Evolutionary conservation across 2,113 vertebrate species (phyloP), one percentile per base, ranked within the genome.

Genomic region (Passer montanus): DNA sequence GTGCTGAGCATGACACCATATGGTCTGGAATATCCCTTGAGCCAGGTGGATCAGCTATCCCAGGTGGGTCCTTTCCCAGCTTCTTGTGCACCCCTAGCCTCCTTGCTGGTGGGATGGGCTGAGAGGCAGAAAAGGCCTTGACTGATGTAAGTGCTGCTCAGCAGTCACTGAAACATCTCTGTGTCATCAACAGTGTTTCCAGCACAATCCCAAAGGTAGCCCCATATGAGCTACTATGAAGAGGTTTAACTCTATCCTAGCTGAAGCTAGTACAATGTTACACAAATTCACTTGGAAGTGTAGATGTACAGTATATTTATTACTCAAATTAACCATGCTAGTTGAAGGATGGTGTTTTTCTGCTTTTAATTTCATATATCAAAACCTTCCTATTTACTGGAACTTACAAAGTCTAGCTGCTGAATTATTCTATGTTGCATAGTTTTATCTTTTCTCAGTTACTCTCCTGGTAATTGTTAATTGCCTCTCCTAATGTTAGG

Each of bases 101-200:
- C n/a, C 53, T 59, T 19, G 16, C 9, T 60, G 46, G 28, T 60
- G 53, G 60, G 33, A 16, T 21, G 53, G 69, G 33, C 6, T 41
- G 46, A 62, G 46, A 75, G 20, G 14, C 46, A 68, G 53, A 30
- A 62, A 68, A 69, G 26, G 53, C 41, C n/a, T 55, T 41, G 39
- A 19, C 30, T 31, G 0, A 0, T 41, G 2, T n/a, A 9, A 41
- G 21, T 24, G 30, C 23, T 68, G 46, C 17, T 68, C 16, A 68
- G 47, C 20, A 30, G 10, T 60, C 41, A 41, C 24, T 31, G 31
- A 13, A 31, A 35, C 11, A 27, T 53, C 53, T 60, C 46, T 15
- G 3, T 53, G 2, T 60, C 39, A 46, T 46, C 47, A 55, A 4
- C 17, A 41, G 24, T 68, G 20, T 76, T 68, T 55, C 39, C 35